phyloP scores from a whole-genome alignment of 2,888 invertebrate species.

The Ecliptopera silaceata region DNA sequence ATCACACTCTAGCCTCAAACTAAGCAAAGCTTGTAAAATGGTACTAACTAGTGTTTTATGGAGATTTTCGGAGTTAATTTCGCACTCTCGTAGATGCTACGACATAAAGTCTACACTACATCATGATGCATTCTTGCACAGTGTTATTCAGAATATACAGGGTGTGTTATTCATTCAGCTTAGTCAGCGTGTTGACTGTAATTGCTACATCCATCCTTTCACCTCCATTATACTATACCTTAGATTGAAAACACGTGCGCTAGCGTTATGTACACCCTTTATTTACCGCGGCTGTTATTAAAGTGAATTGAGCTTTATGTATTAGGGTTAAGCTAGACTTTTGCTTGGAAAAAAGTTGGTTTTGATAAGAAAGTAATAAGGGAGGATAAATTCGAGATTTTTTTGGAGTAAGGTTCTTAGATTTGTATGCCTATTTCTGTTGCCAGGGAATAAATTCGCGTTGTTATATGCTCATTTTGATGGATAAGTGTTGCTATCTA shows the following conservation, averaged over 20 bases:
- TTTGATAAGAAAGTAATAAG: no score
- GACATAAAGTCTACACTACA: neutral
- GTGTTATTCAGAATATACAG: neutral
- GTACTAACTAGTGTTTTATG: no score
- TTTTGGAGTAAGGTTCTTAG: no score
- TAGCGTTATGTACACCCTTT: neutral
- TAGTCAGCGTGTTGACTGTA: neutral
- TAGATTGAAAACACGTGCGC: conserved; percentile 14
- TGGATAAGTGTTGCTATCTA: no score
- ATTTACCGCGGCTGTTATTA: neutral
- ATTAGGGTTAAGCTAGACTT: neutral
- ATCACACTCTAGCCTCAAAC: no score
- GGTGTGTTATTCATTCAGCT: neutral
- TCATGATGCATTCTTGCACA: neutral
- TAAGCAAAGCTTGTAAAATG: no score
- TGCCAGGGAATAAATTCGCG: no score
- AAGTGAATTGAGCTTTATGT: neutral
- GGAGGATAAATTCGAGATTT: no score
- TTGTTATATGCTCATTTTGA: no score
- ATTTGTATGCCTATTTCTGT: no score
- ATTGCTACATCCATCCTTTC: neutral
- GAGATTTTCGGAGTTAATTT: neutral
- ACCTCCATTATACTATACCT: conserved; percentile 5
- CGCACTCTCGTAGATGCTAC: no score
- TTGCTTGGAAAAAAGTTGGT: neutral